Evolutionary conservation across 2,113 vertebrate genomes (phyloP), one percentile per base, ranked within the genome.

Genomic region (Smithornis capensis): DNA sequence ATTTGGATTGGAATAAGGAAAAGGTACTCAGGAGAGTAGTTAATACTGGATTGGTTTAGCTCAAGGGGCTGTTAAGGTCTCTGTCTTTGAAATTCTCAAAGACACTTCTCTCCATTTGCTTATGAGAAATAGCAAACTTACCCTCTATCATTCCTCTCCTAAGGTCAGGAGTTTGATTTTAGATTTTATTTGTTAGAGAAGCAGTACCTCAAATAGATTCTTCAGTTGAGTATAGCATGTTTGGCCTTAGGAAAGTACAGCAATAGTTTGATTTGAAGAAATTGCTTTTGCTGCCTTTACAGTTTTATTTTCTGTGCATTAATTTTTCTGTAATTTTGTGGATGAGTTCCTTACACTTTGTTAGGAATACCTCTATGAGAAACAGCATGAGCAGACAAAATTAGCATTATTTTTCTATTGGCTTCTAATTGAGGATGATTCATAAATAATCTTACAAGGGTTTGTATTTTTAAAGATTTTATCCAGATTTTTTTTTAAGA

Each of bases 401-500:
- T 75, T 74, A 90, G 50, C 42, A 57, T 91, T 94, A 42, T 63
- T 88, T 80, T 84, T 77, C 27, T 80, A 21, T 70, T 88, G 93
- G 35, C 52, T 86, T 83, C 56, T 71, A 70, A 75, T 5, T 62
- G 67, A 78, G 18, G 60, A 47, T 81, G 35, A 74, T 88, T 95
- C 59, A 71, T 71, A 92, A 92, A 70, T 63, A 83, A 49, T 91
- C 59, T 85, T 92, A 52, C 14, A 63, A 74, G 50, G 5, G 19
- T 78, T 90, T 88, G 31, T 87, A 65, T 93, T 88, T 95, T 94
- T 86, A 83, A 62, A 78, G 5, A 87, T 81, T 90, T 94, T 90
- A 15, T 35, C 40, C 47, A 70, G 35, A 80, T 29, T 84, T 92
- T 87, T 81, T 40, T 83, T 52, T 0, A 60, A 83, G 57, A 55